These are phyloP conservation scores for Glaucidium brasilianum DNA, from an alignment of 2,113 vertebrate species.

Conservation along the genomic window DNA sequence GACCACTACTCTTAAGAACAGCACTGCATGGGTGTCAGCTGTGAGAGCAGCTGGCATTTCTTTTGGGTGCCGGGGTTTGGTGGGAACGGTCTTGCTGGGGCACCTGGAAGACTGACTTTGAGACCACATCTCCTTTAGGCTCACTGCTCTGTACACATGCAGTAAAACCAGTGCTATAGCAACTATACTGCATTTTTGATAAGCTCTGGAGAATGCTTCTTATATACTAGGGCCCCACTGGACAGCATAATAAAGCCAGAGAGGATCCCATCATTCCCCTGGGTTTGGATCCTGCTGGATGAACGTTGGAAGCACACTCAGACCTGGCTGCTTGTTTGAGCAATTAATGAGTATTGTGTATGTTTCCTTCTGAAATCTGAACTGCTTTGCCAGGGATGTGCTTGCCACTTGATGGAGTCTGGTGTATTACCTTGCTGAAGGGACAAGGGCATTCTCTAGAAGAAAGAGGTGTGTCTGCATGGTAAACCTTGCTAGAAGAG, in stretches of 20 bases:
- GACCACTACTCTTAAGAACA: neutral
- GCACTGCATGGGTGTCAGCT: neutral
- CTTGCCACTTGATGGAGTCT: neutral
- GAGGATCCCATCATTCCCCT: accelerated
- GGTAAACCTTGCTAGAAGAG: neutral
- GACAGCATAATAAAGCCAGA: neutral
- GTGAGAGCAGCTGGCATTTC: neutral
- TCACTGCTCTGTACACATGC: neutral
- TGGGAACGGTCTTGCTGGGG: neutral
- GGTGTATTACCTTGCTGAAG: neutral
- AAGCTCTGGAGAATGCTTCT: neutral
- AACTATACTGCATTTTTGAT: neutral
- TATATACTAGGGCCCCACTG: accelerated
- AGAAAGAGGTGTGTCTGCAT: neutral
- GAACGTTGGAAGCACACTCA: neutral
- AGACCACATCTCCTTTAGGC: neutral
- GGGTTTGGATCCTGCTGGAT: neutral
- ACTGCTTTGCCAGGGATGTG: neutral
- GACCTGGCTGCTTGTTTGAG: neutral
- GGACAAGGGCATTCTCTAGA: neutral
- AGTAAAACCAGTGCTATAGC: neutral
- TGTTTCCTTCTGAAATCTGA: neutral
- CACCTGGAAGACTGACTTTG: neutral
- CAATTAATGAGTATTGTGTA: neutral
- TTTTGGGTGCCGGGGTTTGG: neutral